Base-by-base conservation (phyloP, 1,140 invertebrate genomes). In the Pentalonia nigronervosa region DNA sequence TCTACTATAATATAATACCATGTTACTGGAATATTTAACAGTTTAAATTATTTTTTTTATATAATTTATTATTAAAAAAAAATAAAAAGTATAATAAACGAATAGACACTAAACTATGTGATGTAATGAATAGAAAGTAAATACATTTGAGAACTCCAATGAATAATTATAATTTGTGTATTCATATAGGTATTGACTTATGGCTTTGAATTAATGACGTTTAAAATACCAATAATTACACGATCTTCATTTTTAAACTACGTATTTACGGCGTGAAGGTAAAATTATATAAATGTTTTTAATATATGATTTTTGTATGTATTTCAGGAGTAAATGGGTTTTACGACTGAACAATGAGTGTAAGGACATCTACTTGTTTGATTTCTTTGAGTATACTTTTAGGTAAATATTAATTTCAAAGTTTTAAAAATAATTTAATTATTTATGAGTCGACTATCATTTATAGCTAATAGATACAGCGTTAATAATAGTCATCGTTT, bases 241-340 rank as follows among this genome's bases (percentile, higher is more conserved):
- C 23, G 20, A 4, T 25, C 11, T 89, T 89, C 11, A 11, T 36
- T 53, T 89, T 48, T n/a, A n/a, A 87, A 21, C n/a, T 48, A 50
- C 30, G 86, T 48, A 47, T 25, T 87, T 30, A 30, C 4, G 25
- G 3, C 14, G 2, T 2, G 20, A 50, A 21, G 3, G n/a, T 50
- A 56, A 89, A 53, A 53, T 30, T n/a, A 88, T 23, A 36, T 34
- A 50, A 36, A 21, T 60, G 21, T 41, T 90, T 53, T n/a, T 21
- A 56, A 36, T 7, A 20, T 41, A 41, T 60, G 14, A 67, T 45
- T 90, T 30, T 56, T 56, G 34, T 90, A 23, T 91, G 8, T 83
- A 20, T 84, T 93, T 86, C 17, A 93, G 91, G 81, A 53, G 91
- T 93, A 93, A 93, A 93, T 93, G 91, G 91, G 91, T 93, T 93